A percentile compares a stretch with the other conserved stretches of the same genome.
Conservation (phyloP, 2,888 invertebrate species). For the Atherix ibis region DNA sequence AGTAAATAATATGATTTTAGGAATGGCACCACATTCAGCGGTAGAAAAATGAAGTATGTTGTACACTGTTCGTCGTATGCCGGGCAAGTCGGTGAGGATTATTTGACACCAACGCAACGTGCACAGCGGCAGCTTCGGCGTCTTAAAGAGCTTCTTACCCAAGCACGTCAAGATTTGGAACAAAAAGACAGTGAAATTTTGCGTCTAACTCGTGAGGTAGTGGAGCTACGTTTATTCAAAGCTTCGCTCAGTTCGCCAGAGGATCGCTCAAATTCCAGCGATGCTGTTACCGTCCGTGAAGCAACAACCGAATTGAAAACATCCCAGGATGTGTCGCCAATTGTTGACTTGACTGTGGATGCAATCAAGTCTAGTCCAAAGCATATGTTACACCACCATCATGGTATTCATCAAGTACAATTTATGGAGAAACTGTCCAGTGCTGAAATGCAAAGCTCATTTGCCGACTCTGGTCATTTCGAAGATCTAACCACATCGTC, state of each 20-base stretch:
- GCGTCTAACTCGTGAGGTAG: slow-evolving; percentile 57
- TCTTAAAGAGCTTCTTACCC: slow-evolving; percentile 52
- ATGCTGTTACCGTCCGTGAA: slow-evolving; percentile 57
- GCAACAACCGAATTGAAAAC: slow-evolving; percentile 42
- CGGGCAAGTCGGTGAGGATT: slow-evolving; percentile 62
- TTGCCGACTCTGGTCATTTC: slow-evolving; percentile 75
- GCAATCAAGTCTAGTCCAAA: slow-evolving; percentile 29
- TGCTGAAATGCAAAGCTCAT: slow-evolving; percentile 54
- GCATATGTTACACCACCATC: slow-evolving; percentile 18
- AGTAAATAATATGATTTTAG: slow-evolving; percentile 17
- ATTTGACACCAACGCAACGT: slow-evolving; percentile 75
- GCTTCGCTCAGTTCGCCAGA: slow-evolving; percentile 65
- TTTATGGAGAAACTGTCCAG: slow-evolving; percentile 14
- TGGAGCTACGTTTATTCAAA: slow-evolving; percentile 64
- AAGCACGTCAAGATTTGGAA: slow-evolving; percentile 60
- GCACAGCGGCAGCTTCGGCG: slow-evolving; percentile 66
- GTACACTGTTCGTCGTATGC: slow-evolving; percentile 72
- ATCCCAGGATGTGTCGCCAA: slow-evolving; percentile 38
- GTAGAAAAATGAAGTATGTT: slow-evolving; percentile 59
- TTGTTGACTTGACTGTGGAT: slow-evolving; percentile 37
- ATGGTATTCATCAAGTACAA: slow-evolving; percentile 35
- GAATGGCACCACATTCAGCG: slow-evolving; percentile 55
- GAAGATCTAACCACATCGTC: slow-evolving; percentile 67
- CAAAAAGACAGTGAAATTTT: slow-evolving; percentile 67
- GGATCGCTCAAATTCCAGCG: slow-evolving; percentile 62